These are phyloP conservation scores for Gymnarchus niloticus DNA, from an alignment of 2,113 vertebrate genomes.

Conservation along the genomic window DNA sequence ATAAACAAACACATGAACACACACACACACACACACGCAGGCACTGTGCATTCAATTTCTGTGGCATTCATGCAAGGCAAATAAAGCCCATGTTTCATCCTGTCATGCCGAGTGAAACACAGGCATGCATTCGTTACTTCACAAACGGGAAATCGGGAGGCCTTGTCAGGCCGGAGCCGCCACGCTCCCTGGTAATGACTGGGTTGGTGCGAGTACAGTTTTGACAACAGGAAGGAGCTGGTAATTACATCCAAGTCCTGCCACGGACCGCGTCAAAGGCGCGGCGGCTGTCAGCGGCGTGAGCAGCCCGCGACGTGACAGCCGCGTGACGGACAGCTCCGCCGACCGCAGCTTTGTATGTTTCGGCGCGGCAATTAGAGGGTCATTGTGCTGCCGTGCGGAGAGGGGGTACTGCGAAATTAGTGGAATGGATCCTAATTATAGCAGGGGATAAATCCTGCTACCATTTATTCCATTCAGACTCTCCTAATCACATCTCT, in stretches of 20 bases:
- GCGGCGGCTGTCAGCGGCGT: neutral
- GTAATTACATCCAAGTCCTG: slow-evolving; percentile 64
- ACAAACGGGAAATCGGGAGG: slow-evolving; percentile 22
- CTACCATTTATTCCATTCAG: slow-evolving; percentile 17
- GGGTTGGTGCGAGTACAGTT: slow-evolving; percentile 59
- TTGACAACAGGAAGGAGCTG: slow-evolving; percentile 61
- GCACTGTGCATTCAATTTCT: slow-evolving; percentile 48
- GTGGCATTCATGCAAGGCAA: slow-evolving; percentile 59
- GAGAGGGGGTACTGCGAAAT: slow-evolving; percentile 41
- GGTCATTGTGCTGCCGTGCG: slow-evolving; percentile 59
- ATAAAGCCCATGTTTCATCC: slow-evolving; percentile 60
- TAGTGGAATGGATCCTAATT: slow-evolving; percentile 43
- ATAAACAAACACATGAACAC: slow-evolving; percentile 2
- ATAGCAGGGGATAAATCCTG: slow-evolving; percentile 31
- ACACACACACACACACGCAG: neutral
- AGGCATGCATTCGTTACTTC: slow-evolving; percentile 53
- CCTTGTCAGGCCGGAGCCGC: slow-evolving; percentile 60
- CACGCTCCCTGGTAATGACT: slow-evolving; percentile 64
- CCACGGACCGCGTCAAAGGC: slow-evolving; percentile 51
- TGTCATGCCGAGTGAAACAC: slow-evolving; percentile 43
- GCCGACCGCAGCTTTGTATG: slow-evolving; percentile 44
- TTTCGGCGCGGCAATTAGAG: slow-evolving; percentile 52
- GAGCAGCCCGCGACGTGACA: slow-evolving; percentile 47
- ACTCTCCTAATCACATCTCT: neutral
- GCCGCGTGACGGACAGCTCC: slow-evolving; percentile 43